Conservation (phyloP, 2,888 invertebrate species). For the Ashinkailepas kermadecensis region DNA sequence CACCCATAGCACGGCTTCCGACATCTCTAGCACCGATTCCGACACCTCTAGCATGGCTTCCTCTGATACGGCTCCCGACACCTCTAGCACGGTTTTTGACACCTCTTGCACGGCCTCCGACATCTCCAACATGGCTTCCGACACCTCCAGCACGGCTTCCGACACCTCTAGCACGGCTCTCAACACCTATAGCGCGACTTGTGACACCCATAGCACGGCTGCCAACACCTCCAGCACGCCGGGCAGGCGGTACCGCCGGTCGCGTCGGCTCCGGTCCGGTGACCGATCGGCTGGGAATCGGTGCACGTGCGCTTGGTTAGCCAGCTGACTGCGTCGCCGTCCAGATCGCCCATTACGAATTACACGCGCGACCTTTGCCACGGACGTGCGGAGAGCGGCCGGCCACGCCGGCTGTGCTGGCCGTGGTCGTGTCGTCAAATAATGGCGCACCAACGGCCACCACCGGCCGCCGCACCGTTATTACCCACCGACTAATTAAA, state of each 20-base stretch:
- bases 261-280: neutral
- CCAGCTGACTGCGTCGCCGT: neutral
- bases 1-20: too few species aligned
- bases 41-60: too few species aligned
- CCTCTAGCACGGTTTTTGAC: neutral
- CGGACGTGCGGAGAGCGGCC: neutral
- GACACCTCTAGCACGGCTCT: neutral
- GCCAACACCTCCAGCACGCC: too few species aligned
- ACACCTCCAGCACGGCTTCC: neutral
- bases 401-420: neutral
- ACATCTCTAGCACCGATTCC: too few species aligned
- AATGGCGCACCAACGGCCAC: neutral
- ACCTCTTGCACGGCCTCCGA: neutral
- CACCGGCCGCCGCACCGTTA: neutral
- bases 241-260: neutral
- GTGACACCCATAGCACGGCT: too few species aligned
- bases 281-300: conserved; percentile 15
- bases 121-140: neutral
- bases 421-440: neutral
- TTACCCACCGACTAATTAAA: conserved; percentile 11
- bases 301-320: conserved; percentile 10
- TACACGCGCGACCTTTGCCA: neutral
- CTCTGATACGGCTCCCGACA: too few species aligned
- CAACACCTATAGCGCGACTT: too few species aligned
- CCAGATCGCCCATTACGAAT: neutral